A percentile compares a stretch with the other conserved stretches of the same genome.
Evolutionary conservation across 2,113 vertebrate species (phyloP).

Genomic region (Gymnogyps californianus): DNA sequence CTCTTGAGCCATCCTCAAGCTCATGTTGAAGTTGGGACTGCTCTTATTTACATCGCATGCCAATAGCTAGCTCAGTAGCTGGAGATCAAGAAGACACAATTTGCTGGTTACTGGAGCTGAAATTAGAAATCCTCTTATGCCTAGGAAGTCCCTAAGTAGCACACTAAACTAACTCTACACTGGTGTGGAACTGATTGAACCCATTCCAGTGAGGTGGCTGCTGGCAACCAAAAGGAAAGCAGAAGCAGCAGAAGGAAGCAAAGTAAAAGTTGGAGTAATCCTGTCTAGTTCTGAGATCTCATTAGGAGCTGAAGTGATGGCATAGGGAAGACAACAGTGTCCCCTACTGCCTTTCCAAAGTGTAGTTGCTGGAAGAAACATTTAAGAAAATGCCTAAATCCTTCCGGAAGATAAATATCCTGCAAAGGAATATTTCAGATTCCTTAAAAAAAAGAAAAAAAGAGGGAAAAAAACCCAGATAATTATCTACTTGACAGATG

Average conservation of each 20-base stretch:
- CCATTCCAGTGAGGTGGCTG: neutral
- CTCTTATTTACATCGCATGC: neutral
- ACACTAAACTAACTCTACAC: neutral
- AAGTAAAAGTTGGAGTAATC: neutral
- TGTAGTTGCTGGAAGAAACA: neutral
- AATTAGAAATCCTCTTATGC: neutral
- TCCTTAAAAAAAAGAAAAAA: neutral
- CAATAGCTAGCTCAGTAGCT: neutral
- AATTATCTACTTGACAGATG: neutral
- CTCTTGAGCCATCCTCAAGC: neutral
- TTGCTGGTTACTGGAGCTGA: neutral
- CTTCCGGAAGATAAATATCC: neutral
- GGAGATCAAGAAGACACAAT: neutral
- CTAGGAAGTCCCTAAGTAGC: neutral
- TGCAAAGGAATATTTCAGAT: neutral
- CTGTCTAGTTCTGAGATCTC: neutral
- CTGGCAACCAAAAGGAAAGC: neutral
- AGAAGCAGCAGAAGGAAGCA: neutral
- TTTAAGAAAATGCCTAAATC: neutral
- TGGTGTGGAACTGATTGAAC: neutral
- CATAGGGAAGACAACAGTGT: neutral
- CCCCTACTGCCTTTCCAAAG: slow-evolving; percentile 18
- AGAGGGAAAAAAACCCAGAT: neutral
- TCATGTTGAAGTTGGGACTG: neutral
- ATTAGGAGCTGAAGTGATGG: neutral